Percentiles rank a stretch among this genome's conserved stretches.
phyloP scores from a whole-genome alignment of 1,140 invertebrate species.

The Orchestia grillus region DNA sequence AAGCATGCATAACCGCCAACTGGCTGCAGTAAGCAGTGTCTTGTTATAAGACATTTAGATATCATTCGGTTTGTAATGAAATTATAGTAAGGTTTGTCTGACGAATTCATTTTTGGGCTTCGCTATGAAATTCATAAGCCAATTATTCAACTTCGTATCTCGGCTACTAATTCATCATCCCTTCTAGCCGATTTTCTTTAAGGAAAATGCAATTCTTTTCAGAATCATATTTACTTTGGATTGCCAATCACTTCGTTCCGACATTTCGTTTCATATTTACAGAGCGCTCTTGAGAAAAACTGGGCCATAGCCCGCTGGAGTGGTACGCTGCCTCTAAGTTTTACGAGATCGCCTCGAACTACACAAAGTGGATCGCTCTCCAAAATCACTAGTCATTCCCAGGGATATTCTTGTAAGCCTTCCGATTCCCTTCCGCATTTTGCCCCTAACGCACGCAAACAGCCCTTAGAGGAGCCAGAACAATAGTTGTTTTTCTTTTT shows the following conservation, averaged over 20 bases:
- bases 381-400: constrained; percentile 29
- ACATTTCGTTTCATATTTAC: not conserved
- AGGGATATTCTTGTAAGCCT: constrained; percentile 8
- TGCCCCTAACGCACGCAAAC: not conserved
- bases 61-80: not conserved
- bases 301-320: not conserved
- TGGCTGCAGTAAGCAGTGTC: not conserved
- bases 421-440: not conserved
- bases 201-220: not conserved
- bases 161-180: not conserved
- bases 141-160: not conserved
- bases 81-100: not conserved
- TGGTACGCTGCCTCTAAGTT: not conserved
- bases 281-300: not conserved
- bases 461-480: not conserved
- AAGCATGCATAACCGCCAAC: not conserved
- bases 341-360: constrained; percentile 11
- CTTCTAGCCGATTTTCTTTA: not conserved
- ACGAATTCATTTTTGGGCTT: not conserved
- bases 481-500: not conserved
- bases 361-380: not conserved
- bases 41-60: not conserved
- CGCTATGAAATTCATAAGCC: not conserved
- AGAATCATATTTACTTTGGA: not conserved
- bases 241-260: not conserved